A percentile compares a stretch with the other conserved stretches of the same genome.
Evolutionary conservation across 2,113 vertebrate species (phyloP).

Genomic region (Cochlearius cochlearius): DNA sequence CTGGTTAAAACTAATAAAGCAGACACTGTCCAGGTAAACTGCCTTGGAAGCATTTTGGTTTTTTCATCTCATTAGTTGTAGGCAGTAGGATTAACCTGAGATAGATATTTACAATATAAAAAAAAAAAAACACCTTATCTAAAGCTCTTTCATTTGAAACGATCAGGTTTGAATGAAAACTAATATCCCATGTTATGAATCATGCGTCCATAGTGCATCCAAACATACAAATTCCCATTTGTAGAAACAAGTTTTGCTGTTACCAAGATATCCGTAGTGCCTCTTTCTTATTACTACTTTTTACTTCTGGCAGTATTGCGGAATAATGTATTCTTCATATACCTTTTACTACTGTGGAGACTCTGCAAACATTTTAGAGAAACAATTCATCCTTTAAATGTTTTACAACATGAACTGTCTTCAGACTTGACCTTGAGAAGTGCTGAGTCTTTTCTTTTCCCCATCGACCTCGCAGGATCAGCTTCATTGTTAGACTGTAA

Average conservation of each 20-base stretch:
- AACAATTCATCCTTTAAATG: neutral
- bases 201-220: neutral
- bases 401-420: neutral
- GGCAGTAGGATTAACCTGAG: neutral
- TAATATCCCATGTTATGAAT: neutral
- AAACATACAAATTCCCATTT: neutral
- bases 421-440: neutral
- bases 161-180: neutral
- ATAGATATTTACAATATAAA: neutral
- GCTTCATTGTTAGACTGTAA: neutral
- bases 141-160: neutral
- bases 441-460: neutral
- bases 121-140: neutral
- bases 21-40: slow-evolving; percentile 24
- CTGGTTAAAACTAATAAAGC: neutral
- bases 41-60: neutral
- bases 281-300: neutral
- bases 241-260: neutral
- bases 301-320: neutral
- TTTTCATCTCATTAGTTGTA: neutral
- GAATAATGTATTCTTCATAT: neutral
- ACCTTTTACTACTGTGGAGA: neutral
- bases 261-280: neutral
- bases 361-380: neutral
- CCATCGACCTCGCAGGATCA: neutral